phyloP scores from a whole-genome alignment of 2,797 vertebrate species.

The Falco naumanni region DNA sequence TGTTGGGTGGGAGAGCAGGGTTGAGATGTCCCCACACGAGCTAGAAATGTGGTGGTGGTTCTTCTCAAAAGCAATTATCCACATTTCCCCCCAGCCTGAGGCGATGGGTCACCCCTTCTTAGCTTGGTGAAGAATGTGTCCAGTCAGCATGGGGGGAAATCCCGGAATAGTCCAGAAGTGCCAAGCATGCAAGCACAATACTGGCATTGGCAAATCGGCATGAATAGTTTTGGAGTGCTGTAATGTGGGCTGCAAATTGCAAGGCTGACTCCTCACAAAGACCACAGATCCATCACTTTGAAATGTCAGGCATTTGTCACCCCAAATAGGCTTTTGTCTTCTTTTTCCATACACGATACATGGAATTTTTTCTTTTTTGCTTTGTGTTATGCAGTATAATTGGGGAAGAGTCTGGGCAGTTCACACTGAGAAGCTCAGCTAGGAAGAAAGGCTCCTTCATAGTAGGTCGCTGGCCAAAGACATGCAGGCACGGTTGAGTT shows the following conservation, averaged over 20 bases:
- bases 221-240: constrained; percentile 6
- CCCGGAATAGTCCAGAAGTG: constrained; percentile 46
- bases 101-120: background rate
- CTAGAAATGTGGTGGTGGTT: background rate
- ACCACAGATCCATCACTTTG: constrained; percentile 49
- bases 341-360: background rate
- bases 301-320: constrained; percentile 54
- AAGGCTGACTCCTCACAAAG: constrained; percentile 34
- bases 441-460: background rate
- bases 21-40: background rate
- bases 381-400: background rate
- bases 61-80: background rate
- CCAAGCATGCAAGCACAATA: constrained; percentile 30
- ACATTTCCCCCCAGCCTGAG: background rate
- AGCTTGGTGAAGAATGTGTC: constrained; percentile 26
- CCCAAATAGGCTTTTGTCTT: constrained; percentile 55
- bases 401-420: background rate
- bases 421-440: background rate
- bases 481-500: background rate
- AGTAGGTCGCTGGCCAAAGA: background rate
- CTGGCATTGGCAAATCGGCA: background rate
- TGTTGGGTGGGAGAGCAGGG: background rate
- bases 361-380: background rate
- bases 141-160: background rate
- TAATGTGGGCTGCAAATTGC: constrained; percentile 54